Conservation (phyloP, 1,140 invertebrate species). For the Drosophila nebulosa region DNA sequence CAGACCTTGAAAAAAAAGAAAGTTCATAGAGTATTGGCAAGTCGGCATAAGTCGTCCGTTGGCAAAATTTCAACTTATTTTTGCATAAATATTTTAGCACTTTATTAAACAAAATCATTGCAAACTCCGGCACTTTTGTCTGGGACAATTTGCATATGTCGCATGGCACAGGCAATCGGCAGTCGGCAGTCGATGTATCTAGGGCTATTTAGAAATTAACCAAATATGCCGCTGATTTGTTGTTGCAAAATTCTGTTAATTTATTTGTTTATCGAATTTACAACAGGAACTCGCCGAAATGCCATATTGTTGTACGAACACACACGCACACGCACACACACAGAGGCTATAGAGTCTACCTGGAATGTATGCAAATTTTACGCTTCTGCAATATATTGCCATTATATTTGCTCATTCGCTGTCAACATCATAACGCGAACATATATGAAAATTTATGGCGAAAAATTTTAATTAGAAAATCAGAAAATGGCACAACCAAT, state of each 20-base stretch:
- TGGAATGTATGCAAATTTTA: conserved; percentile 44
- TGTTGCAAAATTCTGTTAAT: conserved; percentile 56
- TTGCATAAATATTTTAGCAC: conserved; percentile 62
- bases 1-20: background rate
- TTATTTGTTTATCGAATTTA: conserved; percentile 68
- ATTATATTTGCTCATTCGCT: conserved; percentile 39
- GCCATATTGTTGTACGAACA: conserved; percentile 28
- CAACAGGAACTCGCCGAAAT: background rate
- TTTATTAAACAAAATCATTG: conserved; percentile 60
- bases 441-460: conserved; percentile 41
- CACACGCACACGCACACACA: background rate
- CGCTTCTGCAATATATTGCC: background rate
- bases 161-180: background rate
- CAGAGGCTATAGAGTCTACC: conserved; percentile 1
- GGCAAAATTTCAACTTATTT: background rate
- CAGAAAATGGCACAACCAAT: conserved; percentile 14
- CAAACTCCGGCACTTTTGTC: conserved; percentile 27
- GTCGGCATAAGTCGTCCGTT: background rate
- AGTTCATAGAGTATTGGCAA: background rate
- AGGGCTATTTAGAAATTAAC: conserved; percentile 61
- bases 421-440: conserved; percentile 42
- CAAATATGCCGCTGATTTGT: conserved; percentile 63
- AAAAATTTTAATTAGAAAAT: conserved; percentile 72
- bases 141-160: conserved; percentile 50
- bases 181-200: background rate